phyloP scores from a whole-genome alignment of 2,797 vertebrate species.

The Alectoris magna region DNA sequence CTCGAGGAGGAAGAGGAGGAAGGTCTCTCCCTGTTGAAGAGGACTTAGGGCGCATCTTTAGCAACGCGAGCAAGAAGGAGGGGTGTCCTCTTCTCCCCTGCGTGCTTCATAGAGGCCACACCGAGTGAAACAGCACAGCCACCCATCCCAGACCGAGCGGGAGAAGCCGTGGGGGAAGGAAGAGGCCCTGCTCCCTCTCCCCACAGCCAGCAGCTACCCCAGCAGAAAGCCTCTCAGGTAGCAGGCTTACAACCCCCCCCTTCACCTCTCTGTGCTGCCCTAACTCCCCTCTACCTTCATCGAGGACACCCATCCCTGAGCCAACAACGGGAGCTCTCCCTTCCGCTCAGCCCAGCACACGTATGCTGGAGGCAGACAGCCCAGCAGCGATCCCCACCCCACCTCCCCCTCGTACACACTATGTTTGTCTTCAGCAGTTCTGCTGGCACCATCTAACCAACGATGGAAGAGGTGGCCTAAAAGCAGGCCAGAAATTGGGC shows the following conservation, averaged over 20 bases:
- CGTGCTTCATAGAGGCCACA: accelerated
- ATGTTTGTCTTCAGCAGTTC: accelerated
- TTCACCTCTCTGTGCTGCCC: accelerated
- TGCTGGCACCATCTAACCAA: accelerated
- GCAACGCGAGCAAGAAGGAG: accelerated
- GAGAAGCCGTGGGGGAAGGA: neutral
- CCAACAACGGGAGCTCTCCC: neutral
- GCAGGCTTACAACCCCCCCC: accelerated
- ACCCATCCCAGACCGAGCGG: too few species aligned
- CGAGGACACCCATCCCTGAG: accelerated
- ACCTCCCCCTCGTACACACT: accelerated
- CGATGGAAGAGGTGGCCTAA: neutral
- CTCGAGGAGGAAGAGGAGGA: neutral
- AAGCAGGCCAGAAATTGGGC: neutral
- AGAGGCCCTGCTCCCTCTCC: accelerated
- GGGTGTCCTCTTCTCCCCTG: accelerated
- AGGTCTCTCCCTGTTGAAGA: neutral
- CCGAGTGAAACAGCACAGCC: neutral
- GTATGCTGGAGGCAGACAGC: accelerated
- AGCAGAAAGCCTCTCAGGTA: accelerated
- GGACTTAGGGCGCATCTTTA: too few species aligned
- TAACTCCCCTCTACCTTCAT: too few species aligned
- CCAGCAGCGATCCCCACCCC: neutral
- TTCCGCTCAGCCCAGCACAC: neutral
- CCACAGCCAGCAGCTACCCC: neutral